A percentile compares a stretch with the other conserved stretches of the same genome.
phyloP scores from a whole-genome alignment of 2,888 invertebrate genomes.

The Lasioglossum oenotherae region DNA sequence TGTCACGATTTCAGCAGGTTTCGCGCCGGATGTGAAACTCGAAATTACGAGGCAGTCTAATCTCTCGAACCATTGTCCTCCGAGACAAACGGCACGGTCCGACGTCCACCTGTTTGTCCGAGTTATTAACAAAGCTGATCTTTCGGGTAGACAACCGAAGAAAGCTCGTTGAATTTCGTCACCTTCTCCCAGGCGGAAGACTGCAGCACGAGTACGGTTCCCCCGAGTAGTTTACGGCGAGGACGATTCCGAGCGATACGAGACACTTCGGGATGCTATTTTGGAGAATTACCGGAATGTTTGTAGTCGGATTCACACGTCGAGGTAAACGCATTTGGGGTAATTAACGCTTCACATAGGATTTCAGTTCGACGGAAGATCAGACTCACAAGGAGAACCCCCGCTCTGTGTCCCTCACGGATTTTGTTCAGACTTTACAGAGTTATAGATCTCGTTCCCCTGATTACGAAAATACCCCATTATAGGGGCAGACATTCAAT shows the following conservation, averaged over 20 bases:
- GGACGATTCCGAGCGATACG: neutral
- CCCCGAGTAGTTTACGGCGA: neutral
- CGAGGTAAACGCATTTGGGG: neutral
- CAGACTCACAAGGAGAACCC: too few relatives aligned
- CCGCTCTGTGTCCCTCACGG: too few relatives aligned
- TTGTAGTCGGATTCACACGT: neutral
- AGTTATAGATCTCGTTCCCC: too few relatives aligned
- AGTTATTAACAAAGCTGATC: neutral
- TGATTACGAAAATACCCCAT: too few relatives aligned
- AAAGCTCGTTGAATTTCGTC: neutral
- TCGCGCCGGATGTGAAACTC: constrained; percentile 71
- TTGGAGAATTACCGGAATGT: neutral
- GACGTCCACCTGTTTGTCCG: constrained; percentile 14
- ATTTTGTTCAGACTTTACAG: too few relatives aligned
- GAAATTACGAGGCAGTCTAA: constrained; percentile 64
- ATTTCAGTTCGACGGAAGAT: neutral
- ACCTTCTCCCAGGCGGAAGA: constrained; percentile 7
- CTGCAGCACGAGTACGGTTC: constrained; percentile 11
- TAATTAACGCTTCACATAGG: neutral
- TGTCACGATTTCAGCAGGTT: constrained; percentile 48
- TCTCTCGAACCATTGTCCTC: constrained; percentile 51
- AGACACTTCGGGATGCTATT: neutral
- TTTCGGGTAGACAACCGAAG: neutral
- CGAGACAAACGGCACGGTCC: constrained; percentile 34
- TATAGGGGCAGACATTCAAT: too few relatives aligned